Conservation (phyloP, 92 coral and sea anemone genomes). For the Muricea muricata region DNA sequence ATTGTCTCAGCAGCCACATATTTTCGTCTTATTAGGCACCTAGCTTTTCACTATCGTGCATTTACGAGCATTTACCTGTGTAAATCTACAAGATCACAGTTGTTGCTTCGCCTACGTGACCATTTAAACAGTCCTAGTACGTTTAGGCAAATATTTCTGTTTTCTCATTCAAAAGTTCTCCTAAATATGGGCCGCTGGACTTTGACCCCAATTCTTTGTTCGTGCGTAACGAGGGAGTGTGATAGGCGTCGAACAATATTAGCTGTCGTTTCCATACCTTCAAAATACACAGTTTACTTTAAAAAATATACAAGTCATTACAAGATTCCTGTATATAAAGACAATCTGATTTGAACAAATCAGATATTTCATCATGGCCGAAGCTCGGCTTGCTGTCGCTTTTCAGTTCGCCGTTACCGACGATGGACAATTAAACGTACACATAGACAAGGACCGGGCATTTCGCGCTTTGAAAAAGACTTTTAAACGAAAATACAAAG, state of each 20-base stretch:
- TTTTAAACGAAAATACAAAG: constrained; percentile 76
- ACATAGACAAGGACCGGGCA: constrained; percentile 83
- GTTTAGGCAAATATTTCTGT: too few relatives aligned
- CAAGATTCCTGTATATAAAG: not conserved
- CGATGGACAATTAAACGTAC: constrained; percentile 79
- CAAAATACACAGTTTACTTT: not conserved
- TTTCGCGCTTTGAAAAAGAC: constrained; percentile 79
- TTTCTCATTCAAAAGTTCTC: too few relatives aligned
- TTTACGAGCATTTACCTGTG: too few relatives aligned
- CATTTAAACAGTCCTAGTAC: too few relatives aligned
- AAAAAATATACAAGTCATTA: too few relatives aligned
- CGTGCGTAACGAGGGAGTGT: not conserved
- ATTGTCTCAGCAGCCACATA: too few relatives aligned
- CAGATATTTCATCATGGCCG: constrained; percentile 70
- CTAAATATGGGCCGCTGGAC: too few relatives aligned
- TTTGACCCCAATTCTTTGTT: not conserved
- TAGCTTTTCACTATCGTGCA: too few relatives aligned
- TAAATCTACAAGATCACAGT: too few relatives aligned
- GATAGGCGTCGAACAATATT: not conserved
- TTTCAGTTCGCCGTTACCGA: constrained; percentile 94
- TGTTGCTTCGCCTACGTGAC: too few relatives aligned
- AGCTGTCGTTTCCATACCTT: not conserved
- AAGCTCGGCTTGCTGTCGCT: constrained; percentile 98
- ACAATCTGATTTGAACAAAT: not conserved
- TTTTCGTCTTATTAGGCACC: too few relatives aligned